Evolutionary conservation across 2,797 vertebrate genomes (phyloP).

Genomic region (Lepus townsendii): DNA sequence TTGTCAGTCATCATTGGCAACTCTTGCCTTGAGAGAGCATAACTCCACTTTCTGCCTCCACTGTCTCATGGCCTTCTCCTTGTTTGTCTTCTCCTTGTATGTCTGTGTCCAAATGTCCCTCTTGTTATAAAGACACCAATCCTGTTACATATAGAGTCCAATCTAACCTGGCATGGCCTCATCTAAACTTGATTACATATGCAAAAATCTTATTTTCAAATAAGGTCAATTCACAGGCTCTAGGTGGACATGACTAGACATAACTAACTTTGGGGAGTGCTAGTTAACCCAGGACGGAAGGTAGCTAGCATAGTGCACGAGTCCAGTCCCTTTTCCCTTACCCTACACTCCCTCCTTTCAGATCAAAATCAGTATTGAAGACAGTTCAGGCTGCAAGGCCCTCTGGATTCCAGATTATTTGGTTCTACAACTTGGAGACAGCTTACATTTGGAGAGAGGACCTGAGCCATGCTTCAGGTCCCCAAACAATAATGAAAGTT

Average conservation of each 20-base stretch:
- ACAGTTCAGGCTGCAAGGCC: not conserved
- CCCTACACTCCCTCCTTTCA: not conserved
- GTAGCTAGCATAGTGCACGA: not conserved
- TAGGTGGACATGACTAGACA: not conserved
- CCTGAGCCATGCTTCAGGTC: not conserved
- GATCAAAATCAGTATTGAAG: not conserved
- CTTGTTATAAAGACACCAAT: not conserved
- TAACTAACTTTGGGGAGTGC: not conserved
- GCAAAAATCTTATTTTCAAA: constrained; percentile 26
- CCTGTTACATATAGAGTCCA: not conserved
- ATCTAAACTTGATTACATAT: constrained; percentile 21
- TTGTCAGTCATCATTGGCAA: not conserved
- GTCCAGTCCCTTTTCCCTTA: not conserved
- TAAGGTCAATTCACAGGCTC: not conserved
- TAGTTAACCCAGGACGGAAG: not conserved
- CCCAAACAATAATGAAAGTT: constrained; percentile 38
- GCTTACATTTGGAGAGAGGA: not conserved
- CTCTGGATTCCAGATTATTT: not conserved
- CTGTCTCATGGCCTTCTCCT: not conserved
- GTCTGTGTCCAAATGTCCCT: not conserved
- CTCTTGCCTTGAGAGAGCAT: not conserved
- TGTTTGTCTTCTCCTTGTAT: not conserved
- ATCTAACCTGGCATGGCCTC: not conserved
- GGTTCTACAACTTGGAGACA: not conserved
- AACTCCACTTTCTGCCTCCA: not conserved